A percentile compares a stretch with the other conserved stretches of the same genome.
Conservation (phyloP, 2,797 vertebrate genomes). For the Falco cherrug region DNA sequence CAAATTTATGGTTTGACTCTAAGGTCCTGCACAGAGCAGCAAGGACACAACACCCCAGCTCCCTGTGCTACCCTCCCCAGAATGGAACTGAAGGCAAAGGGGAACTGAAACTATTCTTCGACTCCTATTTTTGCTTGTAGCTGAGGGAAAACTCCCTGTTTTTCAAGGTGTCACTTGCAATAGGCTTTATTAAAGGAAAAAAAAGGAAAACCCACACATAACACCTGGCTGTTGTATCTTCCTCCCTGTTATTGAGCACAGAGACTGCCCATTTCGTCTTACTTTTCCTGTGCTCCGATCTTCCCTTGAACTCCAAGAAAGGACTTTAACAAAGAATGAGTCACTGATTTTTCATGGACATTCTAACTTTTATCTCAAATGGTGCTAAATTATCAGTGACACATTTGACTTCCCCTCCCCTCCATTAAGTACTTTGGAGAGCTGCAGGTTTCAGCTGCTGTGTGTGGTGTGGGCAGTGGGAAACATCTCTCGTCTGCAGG, state of each 20-base stretch:
- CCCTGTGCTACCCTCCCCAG: not conserved
- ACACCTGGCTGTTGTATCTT: not conserved
- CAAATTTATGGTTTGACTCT: not conserved
- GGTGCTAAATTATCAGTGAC: not conserved
- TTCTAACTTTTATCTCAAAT: conserved; percentile 33
- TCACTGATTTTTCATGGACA: not conserved
- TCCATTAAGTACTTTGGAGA: not conserved
- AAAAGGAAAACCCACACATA: not conserved
- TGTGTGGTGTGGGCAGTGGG: not conserved
- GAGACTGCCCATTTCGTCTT: not conserved
- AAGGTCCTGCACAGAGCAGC: not conserved
- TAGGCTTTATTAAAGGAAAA: not conserved
- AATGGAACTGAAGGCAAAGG: not conserved
- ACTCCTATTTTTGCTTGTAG: not conserved
- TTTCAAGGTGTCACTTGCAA: not conserved
- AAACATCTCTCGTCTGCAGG: not conserved
- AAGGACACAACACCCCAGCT: not conserved
- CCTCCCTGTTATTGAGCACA: not conserved
- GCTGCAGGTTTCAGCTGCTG: not conserved
- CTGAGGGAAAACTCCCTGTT: not conserved
- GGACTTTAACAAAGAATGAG: not conserved
- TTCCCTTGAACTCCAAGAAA: not conserved
- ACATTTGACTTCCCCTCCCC: not conserved
- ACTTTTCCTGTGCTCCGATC: not conserved
- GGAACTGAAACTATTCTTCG: not conserved